phyloP scores from a whole-genome alignment of 2,113 vertebrate species.

The Empidonax alnorum region DNA sequence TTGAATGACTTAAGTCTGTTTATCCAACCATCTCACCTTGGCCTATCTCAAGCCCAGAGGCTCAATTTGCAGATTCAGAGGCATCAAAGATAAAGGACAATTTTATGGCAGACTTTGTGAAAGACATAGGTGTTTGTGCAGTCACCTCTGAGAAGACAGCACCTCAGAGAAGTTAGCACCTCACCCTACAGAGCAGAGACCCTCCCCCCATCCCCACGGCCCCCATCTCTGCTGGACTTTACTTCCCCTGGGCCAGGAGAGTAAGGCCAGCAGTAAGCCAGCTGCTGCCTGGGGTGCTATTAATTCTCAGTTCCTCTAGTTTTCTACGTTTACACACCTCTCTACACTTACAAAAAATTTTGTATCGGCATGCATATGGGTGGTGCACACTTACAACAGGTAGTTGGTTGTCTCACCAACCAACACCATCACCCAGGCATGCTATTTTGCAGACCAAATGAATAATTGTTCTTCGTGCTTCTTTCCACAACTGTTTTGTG shows the following conservation, averaged over 20 bases:
- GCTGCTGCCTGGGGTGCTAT: neutral
- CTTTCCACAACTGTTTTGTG: neutral
- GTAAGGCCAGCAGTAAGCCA: neutral
- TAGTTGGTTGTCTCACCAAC: neutral
- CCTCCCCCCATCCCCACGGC: neutral
- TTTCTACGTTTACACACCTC: neutral
- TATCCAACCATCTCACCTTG: neutral
- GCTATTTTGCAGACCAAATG: neutral
- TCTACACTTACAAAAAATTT: neutral
- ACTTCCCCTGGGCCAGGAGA: neutral
- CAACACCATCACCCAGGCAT: neutral
- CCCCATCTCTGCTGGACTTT: fast-evolving
- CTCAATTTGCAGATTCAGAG: neutral
- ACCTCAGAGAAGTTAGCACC: neutral
- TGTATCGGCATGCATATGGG: neutral
- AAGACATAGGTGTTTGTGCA: neutral
- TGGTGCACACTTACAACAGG: neutral
- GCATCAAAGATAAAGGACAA: neutral
- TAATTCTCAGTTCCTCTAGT: neutral
- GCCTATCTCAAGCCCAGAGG: neutral
- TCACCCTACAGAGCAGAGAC: neutral
- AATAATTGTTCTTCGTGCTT: neutral
- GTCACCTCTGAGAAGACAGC: neutral
- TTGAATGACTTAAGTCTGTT: neutral
- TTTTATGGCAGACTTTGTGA: neutral